These are phyloP conservation scores for Drosophila sulfurigaster DNA, from an alignment of 1,140 invertebrate species.

Conservation along the genomic window DNA sequence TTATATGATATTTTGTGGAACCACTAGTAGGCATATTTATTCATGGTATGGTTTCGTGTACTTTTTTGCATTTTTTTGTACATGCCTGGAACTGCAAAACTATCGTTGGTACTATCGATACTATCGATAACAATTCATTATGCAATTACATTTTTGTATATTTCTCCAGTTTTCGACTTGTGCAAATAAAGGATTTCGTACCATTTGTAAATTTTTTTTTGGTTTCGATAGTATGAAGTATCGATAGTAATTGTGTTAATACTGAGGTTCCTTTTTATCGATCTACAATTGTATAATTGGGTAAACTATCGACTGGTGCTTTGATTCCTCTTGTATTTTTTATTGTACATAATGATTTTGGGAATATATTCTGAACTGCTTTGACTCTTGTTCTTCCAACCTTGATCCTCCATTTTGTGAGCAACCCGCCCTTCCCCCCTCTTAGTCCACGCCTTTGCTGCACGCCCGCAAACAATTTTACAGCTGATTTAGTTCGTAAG, in stretches of 20 bases:
- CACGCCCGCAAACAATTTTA: conserved; percentile 34
- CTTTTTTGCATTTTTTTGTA: conserved; percentile 11
- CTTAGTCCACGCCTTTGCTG: conserved; percentile 42
- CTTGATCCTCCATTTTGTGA: conserved; percentile 1
- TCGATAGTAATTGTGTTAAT: neutral
- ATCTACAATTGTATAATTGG: neutral
- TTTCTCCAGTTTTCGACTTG: neutral
- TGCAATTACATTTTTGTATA: neutral
- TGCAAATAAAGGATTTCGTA: neutral
- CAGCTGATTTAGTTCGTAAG: conserved; percentile 43
- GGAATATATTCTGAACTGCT: conserved; percentile 6
- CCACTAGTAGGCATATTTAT: conserved; percentile 1
- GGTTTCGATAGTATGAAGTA: neutral
- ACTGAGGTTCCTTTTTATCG: neutral
- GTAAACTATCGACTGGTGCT: conserved; percentile 10
- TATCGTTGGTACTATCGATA: neutral
- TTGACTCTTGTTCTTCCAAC: neutral
- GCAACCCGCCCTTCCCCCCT: neutral
- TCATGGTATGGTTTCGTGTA: conserved; percentile 1
- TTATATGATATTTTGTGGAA: conserved; percentile 9
- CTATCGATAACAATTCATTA: neutral
- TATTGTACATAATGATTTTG: conserved; percentile 10
- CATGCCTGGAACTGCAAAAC: neutral
- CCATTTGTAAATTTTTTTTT: neutral
- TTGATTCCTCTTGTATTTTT: conserved; percentile 1